Evolutionary conservation across 2,113 vertebrate species (phyloP), one percentile per base, ranked within the genome.

Genomic region (Forbesichthys papilliferus): DNA sequence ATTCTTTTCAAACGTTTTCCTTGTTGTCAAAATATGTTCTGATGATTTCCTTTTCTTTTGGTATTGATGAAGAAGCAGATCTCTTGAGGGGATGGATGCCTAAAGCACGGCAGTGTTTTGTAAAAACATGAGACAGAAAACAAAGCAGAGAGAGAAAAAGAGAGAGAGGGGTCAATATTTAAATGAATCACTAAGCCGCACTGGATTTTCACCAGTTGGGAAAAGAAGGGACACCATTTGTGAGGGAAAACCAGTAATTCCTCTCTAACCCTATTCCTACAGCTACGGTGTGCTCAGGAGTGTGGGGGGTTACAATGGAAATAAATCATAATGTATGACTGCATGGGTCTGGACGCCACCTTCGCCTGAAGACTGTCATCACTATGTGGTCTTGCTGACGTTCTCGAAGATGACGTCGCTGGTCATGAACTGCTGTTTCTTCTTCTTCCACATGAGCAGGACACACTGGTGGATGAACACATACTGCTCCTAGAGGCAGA

Each of bases 391-490:
- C 84, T 97, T 98, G 93, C 93, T 95, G 81, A 96, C 95, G 0
- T 98, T 98, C 87, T 97, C 96, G 1, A 98, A 98, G 87, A 99
- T 96, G 86, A 97, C 94, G 1, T 98, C 96, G 0, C 95, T 96
- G 90, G 95, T 94, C 83, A 94, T 88, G 69, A 94, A 94, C 79
- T 96, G 95, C 85, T 96, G 94, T 82, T 96, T 96, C 88, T 96
- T 98, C 94, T 95, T 96, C 73, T 93, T 93, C 96, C 97, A 98
- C 96, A 99, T 96, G 67, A 98, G 78, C 54, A 97, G 93, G 72
- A 98, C 95, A 9, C 98, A 99, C 87, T 98, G 98, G 64, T 99
- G 97, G 80, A 99, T 98, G 86, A 99, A 99, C 66, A 99, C 95
- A 60, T 95, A 99, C 87, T 99, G 97, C 71, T 98, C 97, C 98